Percentiles rank a stretch among this genome's conserved stretches.
Evolutionary conservation across 1,140 invertebrate species (phyloP).

Genomic region (Venturia canescens): DNA sequence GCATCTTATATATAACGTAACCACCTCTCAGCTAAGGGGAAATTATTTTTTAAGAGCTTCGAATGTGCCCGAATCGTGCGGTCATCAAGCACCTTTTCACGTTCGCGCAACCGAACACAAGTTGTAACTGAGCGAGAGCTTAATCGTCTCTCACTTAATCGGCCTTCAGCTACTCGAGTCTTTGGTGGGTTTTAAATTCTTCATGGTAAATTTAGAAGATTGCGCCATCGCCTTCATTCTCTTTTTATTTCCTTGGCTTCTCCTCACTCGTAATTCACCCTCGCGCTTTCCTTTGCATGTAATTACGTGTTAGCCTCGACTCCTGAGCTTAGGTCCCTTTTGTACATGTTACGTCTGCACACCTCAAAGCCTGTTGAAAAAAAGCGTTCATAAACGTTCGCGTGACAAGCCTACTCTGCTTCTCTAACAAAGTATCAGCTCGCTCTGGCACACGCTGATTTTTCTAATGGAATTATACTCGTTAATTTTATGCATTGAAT

Average conservation of each 20-base stretch:
- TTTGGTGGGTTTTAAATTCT: constrained; percentile 28
- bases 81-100: constrained; percentile 1
- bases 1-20: neutral
- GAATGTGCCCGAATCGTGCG: neutral
- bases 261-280: neutral
- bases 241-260: neutral
- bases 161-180: constrained; percentile 37
- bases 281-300: neutral
- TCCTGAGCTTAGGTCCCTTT: neutral
- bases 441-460: constrained; percentile 29
- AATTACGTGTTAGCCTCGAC: constrained; percentile 2
- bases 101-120: constrained; percentile 23
- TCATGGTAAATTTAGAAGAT: constrained; percentile 54
- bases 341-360: neutral
- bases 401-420: constrained; percentile 12
- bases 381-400: constrained; percentile 50
- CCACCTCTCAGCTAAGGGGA: neutral
- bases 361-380: neutral
- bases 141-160: constrained; percentile 49
- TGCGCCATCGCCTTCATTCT: constrained; percentile 14
- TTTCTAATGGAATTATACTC: constrained; percentile 43
- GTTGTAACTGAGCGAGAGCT: constrained; percentile 20
- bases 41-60: constrained; percentile 41
- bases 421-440: constrained; percentile 17
- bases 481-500: constrained; percentile 24